A percentile compares a stretch with the other conserved stretches of the same genome.
Conservation (phyloP, 2,113 vertebrate species). For the Bungarus multicinctus region DNA sequence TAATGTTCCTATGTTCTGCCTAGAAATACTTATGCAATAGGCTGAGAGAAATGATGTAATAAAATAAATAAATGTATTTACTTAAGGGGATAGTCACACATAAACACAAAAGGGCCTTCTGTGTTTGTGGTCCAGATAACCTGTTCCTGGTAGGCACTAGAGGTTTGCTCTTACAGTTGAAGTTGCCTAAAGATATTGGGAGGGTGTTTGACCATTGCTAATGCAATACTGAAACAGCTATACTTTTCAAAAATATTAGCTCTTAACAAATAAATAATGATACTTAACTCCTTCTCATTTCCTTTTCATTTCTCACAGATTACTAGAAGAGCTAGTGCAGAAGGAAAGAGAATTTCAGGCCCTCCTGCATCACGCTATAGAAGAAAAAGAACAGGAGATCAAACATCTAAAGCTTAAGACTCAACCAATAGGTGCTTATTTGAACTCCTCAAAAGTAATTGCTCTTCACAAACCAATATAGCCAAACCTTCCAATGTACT, state of each 20-base stretch:
- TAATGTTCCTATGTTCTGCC: background rate
- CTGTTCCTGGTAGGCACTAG: background rate
- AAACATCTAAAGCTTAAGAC: conserved; percentile 84
- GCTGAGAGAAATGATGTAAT: background rate
- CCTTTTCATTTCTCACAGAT: conserved; percentile 62
- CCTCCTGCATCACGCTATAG: conserved; percentile 90
- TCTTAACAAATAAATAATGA: background rate
- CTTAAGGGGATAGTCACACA: background rate
- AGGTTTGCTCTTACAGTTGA: background rate
- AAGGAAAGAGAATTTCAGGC: conserved; percentile 93
- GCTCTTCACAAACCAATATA: conserved; percentile 13
- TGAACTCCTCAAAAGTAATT: conserved; percentile 12
- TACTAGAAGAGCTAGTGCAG: conserved; percentile 89
- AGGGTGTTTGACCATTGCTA: background rate
- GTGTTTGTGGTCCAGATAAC: background rate
- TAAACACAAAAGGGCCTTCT: background rate
- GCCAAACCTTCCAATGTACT: background rate
- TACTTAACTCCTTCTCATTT: conserved; percentile 11
- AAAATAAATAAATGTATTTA: background rate
- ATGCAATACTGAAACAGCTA: background rate
- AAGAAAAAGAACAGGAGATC: conserved; percentile 93
- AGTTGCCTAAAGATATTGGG: background rate
- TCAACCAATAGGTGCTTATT: conserved; percentile 79
- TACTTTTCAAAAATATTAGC: background rate
- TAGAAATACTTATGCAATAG: background rate